Evolutionary conservation across 2,113 vertebrate species (phyloP), one percentile per base, ranked within the genome.

Genomic region (Turdus rufiventris): DNA sequence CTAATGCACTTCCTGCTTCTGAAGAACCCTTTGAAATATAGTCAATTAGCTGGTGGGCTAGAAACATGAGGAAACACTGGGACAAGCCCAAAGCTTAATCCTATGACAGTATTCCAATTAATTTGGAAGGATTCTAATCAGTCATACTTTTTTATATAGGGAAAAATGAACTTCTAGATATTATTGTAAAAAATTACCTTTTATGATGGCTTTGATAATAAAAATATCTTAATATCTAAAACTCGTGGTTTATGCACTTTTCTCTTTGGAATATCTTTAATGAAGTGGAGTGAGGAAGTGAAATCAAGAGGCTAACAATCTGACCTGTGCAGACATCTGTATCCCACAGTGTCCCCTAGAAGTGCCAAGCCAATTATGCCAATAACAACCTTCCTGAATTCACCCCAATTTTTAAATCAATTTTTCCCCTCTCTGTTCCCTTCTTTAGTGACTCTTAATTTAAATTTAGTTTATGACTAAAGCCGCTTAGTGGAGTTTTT

Each of bases 361-460:
- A 91, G 33, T 33, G 28, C 36, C 40, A 43, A 78, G 28, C 3
- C 73, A 91, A 67, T 85, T 87, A 72, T 17, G 5, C 31, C 72
- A 70, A 31, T 62, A 54, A 9, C 16, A 60, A 38, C 31, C 75
- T 76, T 78, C 31, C 23, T 63, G 8, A 66, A 48, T 70, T 83
- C 7, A 50, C 8, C 4, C 17, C 17, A 11, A 8, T 34, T 67
- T 85, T 42, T 58, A 2, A 75, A 31, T 34, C 5, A 12, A 10
- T 7, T 15, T 38, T 6, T 0, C 2, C 31, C 9, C 10, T 7
- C 10, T 48, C 31, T 51, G 8, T 48, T 38, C 8, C 12, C 1
- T 20, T 48, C 17, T 68, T 54, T 38, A 29, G 10, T 43, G 4
- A 26, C 16, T 72, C 13, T 24, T 45, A 66, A 66, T 25, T 86